Evolutionary conservation across 2,797 vertebrate species (phyloP).

Genomic region (Pseudochirops corinnae): DNA sequence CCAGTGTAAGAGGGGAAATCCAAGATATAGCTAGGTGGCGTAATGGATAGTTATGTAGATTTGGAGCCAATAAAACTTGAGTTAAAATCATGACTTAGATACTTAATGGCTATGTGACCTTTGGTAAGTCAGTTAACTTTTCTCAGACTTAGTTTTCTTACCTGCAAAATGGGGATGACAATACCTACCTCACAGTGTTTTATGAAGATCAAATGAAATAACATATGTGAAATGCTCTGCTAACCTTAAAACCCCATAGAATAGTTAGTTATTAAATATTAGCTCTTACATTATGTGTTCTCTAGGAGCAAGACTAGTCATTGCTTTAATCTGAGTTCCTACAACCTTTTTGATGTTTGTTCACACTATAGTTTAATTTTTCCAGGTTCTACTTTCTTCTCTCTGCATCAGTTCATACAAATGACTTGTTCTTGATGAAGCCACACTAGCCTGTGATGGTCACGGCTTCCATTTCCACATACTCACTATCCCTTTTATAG

Average conservation of each 20-base stretch:
- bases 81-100: not conserved
- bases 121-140: not conserved
- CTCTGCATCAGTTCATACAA: not conserved
- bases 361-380: not conserved
- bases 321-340: not conserved
- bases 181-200: not conserved
- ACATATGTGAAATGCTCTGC: too few species aligned
- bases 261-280: not conserved
- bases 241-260: not conserved
- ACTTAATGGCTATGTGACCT: not conserved
- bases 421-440: not conserved
- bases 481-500: not conserved
- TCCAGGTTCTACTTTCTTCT: not conserved
- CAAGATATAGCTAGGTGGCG: not conserved
- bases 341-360: not conserved
- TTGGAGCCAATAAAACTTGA: not conserved
- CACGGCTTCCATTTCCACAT: not conserved
- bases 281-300: not conserved
- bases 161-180: not conserved
- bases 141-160: not conserved
- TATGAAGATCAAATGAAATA: not conserved
- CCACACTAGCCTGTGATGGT: not conserved
- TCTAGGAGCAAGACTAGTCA: not conserved
- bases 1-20: not conserved
- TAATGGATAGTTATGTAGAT: not conserved